Conservation (phyloP, 37 sponge, comb jelly and placozoan species). For the Cliona cf. orientalis region DNA sequence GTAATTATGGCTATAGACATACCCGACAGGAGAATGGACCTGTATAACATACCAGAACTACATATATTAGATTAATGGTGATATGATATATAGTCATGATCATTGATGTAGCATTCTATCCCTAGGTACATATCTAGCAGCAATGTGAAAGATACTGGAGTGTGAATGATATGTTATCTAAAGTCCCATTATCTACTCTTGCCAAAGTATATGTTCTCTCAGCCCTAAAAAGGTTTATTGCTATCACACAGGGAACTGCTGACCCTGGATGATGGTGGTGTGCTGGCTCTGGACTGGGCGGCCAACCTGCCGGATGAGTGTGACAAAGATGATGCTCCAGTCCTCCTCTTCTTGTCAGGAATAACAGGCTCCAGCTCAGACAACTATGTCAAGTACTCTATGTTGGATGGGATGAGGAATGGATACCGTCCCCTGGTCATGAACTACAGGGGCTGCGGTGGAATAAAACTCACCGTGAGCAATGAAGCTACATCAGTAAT, state of each 20-base stretch:
- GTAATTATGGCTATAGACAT: too few species aligned
- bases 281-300: slow-evolving; percentile 80
- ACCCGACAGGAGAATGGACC: too few species aligned
- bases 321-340: slow-evolving; percentile 17
- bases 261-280: slow-evolving; percentile 70
- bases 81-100: too few species aligned
- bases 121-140: not conserved
- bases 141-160: not conserved
- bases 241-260: slow-evolving; percentile 71
- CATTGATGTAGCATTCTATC: too few species aligned
- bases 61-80: too few species aligned
- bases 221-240: too few species aligned
- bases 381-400: slow-evolving; percentile 60
- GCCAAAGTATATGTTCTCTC: too few species aligned
- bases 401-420: slow-evolving; percentile 51
- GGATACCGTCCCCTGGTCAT: slow-evolving; percentile 71
- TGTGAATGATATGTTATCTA: not conserved
- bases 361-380: slow-evolving; percentile 45
- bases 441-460: slow-evolving; percentile 75
- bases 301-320: not conserved
- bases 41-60: too few species aligned
- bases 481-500: too few species aligned
- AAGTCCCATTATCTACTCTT: not conserved
- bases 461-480: slow-evolving; percentile 34
- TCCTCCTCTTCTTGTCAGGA: slow-evolving; percentile 68